Evolutionary conservation across 2,113 vertebrate genomes (phyloP).

Genomic region (Neomonachus schauinslandi): DNA sequence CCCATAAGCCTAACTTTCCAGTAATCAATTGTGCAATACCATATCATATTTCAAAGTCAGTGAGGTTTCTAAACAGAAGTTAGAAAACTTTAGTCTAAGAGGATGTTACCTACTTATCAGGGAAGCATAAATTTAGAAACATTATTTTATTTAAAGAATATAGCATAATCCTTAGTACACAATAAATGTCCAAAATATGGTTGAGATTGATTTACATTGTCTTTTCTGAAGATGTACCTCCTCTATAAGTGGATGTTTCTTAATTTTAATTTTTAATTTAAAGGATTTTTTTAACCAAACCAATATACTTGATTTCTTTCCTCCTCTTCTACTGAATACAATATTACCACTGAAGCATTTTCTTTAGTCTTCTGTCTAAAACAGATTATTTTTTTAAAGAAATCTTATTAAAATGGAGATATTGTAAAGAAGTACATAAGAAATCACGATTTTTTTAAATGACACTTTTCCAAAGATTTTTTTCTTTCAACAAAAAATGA

Average conservation of each 20-base stretch:
- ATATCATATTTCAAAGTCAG: not conserved
- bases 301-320: not conserved
- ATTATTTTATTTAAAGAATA: not conserved
- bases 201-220: not conserved
- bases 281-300: not conserved
- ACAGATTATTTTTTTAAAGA: not conserved
- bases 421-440: not conserved
- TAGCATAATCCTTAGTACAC: not conserved
- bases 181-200: not conserved
- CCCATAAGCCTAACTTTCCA: not conserved
- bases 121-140: not conserved
- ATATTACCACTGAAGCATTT: not conserved
- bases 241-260: not conserved
- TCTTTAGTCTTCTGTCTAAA: conserved; percentile 43
- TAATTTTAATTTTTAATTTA: not conserved
- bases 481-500: not conserved
- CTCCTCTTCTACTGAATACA: not conserved
- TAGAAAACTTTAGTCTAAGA: not conserved
- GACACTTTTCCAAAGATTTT: not conserved
- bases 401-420: not conserved
- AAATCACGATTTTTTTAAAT: not conserved
- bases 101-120: not conserved
- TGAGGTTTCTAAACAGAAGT: not conserved
- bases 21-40: not conserved
- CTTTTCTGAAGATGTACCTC: not conserved